Evolutionary conservation across 2,797 vertebrate genomes (phyloP).

Genomic region (Trematomus bernacchii): DNA sequence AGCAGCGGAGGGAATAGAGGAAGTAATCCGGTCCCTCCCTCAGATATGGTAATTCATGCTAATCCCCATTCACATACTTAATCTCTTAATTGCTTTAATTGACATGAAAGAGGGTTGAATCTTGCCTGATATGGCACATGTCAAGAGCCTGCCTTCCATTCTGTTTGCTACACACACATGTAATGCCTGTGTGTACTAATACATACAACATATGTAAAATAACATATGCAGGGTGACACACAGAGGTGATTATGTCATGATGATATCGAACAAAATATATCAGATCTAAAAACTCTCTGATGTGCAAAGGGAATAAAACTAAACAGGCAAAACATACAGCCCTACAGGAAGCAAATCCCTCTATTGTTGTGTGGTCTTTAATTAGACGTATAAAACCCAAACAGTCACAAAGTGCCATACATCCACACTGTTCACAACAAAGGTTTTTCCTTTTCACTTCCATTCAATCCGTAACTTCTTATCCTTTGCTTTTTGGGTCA

Average conservation of each 20-base stretch:
- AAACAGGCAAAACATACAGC: conserved; percentile 23
- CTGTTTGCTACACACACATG: conserved; percentile 21
- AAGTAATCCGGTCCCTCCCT: conserved; percentile 60
- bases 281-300: neutral
- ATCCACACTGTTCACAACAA: conserved; percentile 20
- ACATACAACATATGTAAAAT: conserved; percentile 14
- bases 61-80: conserved; percentile 77
- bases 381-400: conserved; percentile 48
- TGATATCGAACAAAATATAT: conserved; percentile 7
- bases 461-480: conserved; percentile 51
- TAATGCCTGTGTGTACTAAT: neutral
- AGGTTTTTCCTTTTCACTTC: conserved; percentile 43
- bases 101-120: conserved; percentile 72
- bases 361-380: conserved; percentile 34
- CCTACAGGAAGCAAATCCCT: conserved; percentile 41
- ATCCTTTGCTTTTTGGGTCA: conserved; percentile 58
- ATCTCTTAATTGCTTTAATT: conserved; percentile 83
- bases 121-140: conserved; percentile 58
- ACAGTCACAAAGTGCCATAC: conserved; percentile 24
- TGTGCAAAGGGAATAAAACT: conserved; percentile 14
- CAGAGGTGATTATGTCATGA: conserved; percentile 24
- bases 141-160: conserved; percentile 47
- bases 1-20: conserved; percentile 25
- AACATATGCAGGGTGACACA: neutral
- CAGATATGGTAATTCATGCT: conserved; percentile 77